Conservation (phyloP, 2,888 invertebrate species). For the Loripinus fragilis region DNA sequence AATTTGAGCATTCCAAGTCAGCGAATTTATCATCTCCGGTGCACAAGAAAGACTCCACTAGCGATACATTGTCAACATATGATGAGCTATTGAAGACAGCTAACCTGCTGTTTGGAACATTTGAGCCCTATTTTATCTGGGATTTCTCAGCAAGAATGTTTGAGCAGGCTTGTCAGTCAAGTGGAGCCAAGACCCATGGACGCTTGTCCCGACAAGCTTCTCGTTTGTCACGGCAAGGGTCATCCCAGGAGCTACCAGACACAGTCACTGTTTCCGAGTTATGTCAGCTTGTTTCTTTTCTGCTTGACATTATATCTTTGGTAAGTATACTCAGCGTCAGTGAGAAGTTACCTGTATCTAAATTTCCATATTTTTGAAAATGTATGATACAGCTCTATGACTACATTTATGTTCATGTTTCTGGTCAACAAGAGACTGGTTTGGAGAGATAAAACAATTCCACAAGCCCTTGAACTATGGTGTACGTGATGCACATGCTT, state of each 20-base stretch:
- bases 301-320: conserved; percentile 87
- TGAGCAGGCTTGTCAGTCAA: conserved; percentile 72
- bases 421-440: too few species aligned
- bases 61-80: conserved; percentile 45
- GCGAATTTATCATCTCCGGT: conserved; percentile 7
- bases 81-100: conserved; percentile 91
- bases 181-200: conserved; percentile 16
- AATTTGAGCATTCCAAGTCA: conserved; percentile 57
- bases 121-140: conserved; percentile 95
- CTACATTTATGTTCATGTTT: too few species aligned
- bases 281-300: conserved; percentile 89
- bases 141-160: conserved; percentile 87
- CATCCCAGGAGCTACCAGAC: conserved; percentile 83
- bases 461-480: too few species aligned
- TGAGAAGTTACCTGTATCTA: too few species aligned
- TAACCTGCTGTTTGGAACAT: conserved; percentile 91
- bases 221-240: conserved; percentile 49
- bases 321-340: conserved; percentile 84
- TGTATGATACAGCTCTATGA: too few species aligned
- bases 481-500: too few species aligned
- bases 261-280: conserved; percentile 86
- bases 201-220: conserved; percentile 27
- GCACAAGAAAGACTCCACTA: conserved; percentile 22
- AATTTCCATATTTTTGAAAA: too few species aligned
- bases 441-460: too few species aligned